These are phyloP conservation scores for Falco columbarius DNA, from an alignment of 2,797 vertebrate genomes.

Conservation along the genomic window DNA sequence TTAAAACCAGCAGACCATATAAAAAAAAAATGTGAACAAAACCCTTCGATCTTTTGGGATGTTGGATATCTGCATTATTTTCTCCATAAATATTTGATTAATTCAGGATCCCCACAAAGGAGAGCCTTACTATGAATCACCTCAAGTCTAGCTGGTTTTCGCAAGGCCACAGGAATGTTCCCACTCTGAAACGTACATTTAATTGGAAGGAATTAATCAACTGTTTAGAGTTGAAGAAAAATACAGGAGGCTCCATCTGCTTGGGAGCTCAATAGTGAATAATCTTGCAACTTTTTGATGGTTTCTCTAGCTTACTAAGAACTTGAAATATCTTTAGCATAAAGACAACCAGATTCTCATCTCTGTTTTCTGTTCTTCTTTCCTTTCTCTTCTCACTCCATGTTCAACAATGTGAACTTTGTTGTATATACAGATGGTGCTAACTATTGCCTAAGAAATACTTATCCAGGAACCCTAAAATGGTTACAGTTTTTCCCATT, in stretches of 20 bases:
- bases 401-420: neutral
- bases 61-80: neutral
- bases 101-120: neutral
- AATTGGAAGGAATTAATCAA: constrained; percentile 8
- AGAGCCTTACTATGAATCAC: neutral
- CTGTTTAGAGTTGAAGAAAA: neutral
- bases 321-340: neutral
- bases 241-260: neutral
- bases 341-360: neutral
- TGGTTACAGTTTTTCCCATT: neutral
- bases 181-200: neutral
- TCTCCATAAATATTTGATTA: neutral
- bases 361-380: neutral
- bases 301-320: neutral
- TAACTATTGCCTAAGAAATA: neutral
- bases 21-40: neutral
- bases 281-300: neutral
- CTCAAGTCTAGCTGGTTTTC: neutral
- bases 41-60: neutral
- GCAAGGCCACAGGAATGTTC: constrained; percentile 30
- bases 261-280: neutral
- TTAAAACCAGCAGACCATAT: neutral
- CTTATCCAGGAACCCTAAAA: neutral
- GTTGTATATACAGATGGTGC: neutral
- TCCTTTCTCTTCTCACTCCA: neutral